Conservation (phyloP, 1,140 invertebrate species). For the Pogonomyrmex californicus region DNA sequence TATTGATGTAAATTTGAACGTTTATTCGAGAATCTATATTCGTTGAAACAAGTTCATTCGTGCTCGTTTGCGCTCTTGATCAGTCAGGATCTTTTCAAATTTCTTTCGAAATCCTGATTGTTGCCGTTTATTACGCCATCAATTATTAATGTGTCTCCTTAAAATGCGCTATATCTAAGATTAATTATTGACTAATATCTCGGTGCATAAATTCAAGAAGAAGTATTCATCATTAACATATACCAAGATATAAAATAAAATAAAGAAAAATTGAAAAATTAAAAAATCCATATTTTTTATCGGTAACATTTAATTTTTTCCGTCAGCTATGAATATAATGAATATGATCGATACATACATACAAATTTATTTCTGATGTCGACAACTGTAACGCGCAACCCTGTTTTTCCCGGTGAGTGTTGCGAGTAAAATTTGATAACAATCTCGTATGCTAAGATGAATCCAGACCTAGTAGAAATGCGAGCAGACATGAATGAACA, state of each 20-base stretch:
- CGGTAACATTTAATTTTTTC: neutral
- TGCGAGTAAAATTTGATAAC: conserved; percentile 19
- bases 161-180: too few species aligned
- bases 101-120: neutral
- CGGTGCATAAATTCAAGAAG: too few species aligned
- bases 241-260: neutral
- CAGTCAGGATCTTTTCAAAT: too few species aligned
- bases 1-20: too few species aligned
- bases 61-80: too few species aligned
- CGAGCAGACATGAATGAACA: neutral
- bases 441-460: neutral
- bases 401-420: conserved; percentile 51
- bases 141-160: neutral
- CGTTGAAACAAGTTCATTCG: too few species aligned
- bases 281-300: neutral
- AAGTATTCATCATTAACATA: neutral
- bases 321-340: neutral
- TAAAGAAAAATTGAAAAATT: neutral
- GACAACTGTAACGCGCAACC: conserved; percentile 22
- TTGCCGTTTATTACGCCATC: neutral
- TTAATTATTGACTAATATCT: too few species aligned
- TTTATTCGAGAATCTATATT: too few species aligned
- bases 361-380: conserved; percentile 30
- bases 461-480: neutral
- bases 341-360: neutral